These are phyloP conservation scores for Xanthorhoe designata DNA, from an alignment of 2,888 invertebrate genomes.

Conservation along the genomic window DNA sequence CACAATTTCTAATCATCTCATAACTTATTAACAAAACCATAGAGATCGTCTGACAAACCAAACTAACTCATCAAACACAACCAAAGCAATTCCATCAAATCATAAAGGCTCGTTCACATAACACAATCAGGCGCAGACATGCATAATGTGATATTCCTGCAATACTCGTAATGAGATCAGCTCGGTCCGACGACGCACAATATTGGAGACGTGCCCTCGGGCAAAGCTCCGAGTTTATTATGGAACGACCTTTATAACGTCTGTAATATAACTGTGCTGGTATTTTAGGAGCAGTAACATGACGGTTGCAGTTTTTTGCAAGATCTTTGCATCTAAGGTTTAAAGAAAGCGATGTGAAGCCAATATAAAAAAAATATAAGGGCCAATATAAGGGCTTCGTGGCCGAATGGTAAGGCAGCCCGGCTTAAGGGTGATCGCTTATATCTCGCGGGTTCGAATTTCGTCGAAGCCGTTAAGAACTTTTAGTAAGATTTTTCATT, in stretches of 20 bases:
- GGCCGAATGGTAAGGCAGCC: too few species aligned
- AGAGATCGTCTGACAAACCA: slow-evolving; percentile 9
- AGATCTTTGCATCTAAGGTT: too few species aligned
- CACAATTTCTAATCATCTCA: too few species aligned
- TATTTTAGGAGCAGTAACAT: neutral
- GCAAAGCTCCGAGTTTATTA: slow-evolving; percentile 27
- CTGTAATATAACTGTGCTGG: neutral
- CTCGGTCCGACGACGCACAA: slow-evolving; percentile 53
- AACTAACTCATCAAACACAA: slow-evolving; percentile 21
- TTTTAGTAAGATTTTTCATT: too few species aligned
- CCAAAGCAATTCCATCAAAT: slow-evolving; percentile 28
- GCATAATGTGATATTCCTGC: slow-evolving; percentile 28
- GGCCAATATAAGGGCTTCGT: too few species aligned
- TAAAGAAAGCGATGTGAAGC: too few species aligned
- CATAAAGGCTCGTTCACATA: slow-evolving; percentile 40
- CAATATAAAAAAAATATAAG: too few species aligned
- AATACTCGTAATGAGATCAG: slow-evolving; percentile 52
- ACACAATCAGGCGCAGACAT: slow-evolving; percentile 41
- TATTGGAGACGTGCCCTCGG: slow-evolving; percentile 53
- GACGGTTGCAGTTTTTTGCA: neutral
- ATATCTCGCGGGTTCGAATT: too few species aligned
- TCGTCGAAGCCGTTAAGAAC: too few species aligned
- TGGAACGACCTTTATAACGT: neutral
- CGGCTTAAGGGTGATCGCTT: too few species aligned
- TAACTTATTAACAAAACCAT: neutral